Evolutionary conservation across 1,140 invertebrate species (phyloP), one percentile per base, ranked within the genome.

Genomic region (Acromyrmex heyeri): DNA sequence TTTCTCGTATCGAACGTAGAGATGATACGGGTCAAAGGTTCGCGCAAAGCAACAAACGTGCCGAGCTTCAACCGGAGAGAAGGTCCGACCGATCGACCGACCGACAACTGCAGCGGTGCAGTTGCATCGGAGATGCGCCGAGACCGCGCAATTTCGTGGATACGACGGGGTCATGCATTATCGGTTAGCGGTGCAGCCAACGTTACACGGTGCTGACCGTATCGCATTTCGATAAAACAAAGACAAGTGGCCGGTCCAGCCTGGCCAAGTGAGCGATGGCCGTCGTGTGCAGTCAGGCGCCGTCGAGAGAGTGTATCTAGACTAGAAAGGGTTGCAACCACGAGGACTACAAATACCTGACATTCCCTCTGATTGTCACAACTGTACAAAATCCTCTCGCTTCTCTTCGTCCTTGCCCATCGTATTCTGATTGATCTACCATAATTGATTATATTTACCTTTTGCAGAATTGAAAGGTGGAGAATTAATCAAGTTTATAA

Each of bases 281-380:
- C 67, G 72, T 91, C 85, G 62, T 85, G 89, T 88, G 90, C 89
- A 91, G 91, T 92, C 91, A 91, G 92, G 78, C 90, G 75, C 89
- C 83, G 87, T 89, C 79, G 86, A 86, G 65, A 21, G 53, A 4
- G 24, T 62, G 55, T 72, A 62, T 50, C 55, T 24, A 30, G 62
- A 24, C 6, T 55, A 53, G 69, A 34, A 50, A 50, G 79, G 79
- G 12, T 48, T 48, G 55, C 69, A 34, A 48, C 55, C 24, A 24
- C 48, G 24, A 61, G 38, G n/a, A 14, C 57, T 83, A 64, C 76
- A 78, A 73, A 57, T 69, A 81, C 70, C 48, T 27, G 57, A 27
- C 24, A 69, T 69, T 64, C 24, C 44, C 85, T 5, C 59, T 21
- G 53, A 38, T 57, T 55, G 57, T 76, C 27, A 18, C 44, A 24